These are phyloP conservation scores for Arizona elegans DNA, from an alignment of 2,113 vertebrate species.

Conservation along the genomic window DNA sequence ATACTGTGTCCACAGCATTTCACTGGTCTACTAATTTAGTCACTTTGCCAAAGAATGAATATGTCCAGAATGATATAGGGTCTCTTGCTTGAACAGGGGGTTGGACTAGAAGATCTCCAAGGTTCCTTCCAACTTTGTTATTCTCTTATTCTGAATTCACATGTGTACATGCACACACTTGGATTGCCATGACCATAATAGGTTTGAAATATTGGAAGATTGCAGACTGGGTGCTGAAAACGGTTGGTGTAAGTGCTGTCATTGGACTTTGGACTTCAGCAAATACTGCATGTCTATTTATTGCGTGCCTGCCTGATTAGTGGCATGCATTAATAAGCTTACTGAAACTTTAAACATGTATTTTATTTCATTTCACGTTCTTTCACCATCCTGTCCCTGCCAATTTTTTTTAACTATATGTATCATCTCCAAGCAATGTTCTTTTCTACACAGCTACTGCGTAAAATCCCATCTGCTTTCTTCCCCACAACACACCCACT, in stretches of 20 bases:
- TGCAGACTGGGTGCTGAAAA: neutral
- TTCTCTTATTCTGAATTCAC: neutral
- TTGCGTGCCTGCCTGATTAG: neutral
- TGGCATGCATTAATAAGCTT: neutral
- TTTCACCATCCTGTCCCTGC: slow-evolving; percentile 41
- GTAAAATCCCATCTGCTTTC: slow-evolving; percentile 70
- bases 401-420: slow-evolving; percentile 54
- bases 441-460: slow-evolving; percentile 59
- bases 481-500: slow-evolving; percentile 65
- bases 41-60: no score
- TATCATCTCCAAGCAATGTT: slow-evolving; percentile 67
- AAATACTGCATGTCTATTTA: neutral
- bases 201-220: neutral
- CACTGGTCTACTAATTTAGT: no score
- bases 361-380: neutral
- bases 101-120: neutral
- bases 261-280: neutral
- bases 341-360: neutral
- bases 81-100: no score
- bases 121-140: neutral
- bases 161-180: neutral
- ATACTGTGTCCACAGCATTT: no score
- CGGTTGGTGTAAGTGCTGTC: neutral
- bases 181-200: neutral
- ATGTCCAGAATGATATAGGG: no score